These are phyloP conservation scores for Solea senegalensis DNA, from an alignment of 2,113 vertebrate species.

Conservation along the genomic window DNA sequence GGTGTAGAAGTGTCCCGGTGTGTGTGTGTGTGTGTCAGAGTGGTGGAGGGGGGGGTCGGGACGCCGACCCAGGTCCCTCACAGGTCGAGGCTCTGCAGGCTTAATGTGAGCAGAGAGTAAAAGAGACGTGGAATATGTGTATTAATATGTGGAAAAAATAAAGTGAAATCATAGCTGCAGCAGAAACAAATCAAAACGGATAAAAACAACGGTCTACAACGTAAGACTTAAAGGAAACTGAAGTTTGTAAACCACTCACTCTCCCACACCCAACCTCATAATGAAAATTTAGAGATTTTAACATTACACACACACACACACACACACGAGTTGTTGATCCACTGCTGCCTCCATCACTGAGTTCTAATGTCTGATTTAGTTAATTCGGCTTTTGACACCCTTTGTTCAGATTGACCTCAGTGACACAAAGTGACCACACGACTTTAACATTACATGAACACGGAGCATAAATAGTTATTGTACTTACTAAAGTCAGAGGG, in stretches of 20 bases:
- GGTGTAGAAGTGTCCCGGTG: conserved; percentile 26
- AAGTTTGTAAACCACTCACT: too few species aligned
- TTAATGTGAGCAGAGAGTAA: conserved; percentile 50
- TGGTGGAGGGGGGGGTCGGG: conserved; percentile 55
- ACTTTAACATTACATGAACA: conserved; percentile 12
- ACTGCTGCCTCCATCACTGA: conserved; percentile 7
- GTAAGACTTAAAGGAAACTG: too few species aligned
- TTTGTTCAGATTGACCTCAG: too few species aligned
- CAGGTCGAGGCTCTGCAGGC: conserved; percentile 59
- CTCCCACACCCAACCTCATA: too few species aligned
- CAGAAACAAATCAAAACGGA: background rate
- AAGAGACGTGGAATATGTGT: conserved; percentile 27
- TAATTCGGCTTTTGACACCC: too few species aligned
- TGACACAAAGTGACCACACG: too few species aligned
- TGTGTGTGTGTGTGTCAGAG: conserved; percentile 25
- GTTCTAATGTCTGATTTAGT: too few species aligned
- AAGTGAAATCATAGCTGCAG: background rate
- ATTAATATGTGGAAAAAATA: conserved; percentile 24
- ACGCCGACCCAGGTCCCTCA: conserved; percentile 49
- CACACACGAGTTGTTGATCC: too few species aligned
- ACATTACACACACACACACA: too few species aligned
- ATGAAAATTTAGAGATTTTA: too few species aligned
- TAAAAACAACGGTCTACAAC: too few species aligned
- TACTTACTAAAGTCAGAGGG: conserved; percentile 63
- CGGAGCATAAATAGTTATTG: conserved; percentile 31